Conservation (phyloP, 2,113 vertebrate species). For the Damaliscus lunatus region DNA sequence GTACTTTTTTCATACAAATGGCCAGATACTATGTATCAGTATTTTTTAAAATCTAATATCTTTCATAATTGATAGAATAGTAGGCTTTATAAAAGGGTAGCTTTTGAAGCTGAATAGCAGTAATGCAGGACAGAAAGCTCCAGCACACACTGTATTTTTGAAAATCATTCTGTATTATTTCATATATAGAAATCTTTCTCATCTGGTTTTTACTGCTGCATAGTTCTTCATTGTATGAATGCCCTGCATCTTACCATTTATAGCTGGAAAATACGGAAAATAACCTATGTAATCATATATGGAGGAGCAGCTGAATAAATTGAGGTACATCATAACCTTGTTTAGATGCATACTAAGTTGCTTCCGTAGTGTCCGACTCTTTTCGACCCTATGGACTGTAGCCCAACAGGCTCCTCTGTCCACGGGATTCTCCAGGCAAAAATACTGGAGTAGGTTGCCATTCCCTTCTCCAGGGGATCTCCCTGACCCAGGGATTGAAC, state of each 20-base stretch:
- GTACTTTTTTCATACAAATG: neutral
- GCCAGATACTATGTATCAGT: neutral
- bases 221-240: neutral
- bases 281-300: neutral
- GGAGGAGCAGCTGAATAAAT: neutral
- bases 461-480: no score
- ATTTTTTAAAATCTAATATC: neutral
- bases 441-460: no score
- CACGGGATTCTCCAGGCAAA: no score
- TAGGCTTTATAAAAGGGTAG: neutral
- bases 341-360: neutral
- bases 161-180: neutral
- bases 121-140: neutral
- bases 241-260: neutral
- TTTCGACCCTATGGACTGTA: neutral
- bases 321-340: neutral
- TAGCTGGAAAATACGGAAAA: neutral
- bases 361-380: fast-evolving
- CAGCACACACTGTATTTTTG: neutral
- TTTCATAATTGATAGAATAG: neutral
- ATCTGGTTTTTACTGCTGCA: neutral
- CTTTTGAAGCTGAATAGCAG: neutral
- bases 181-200: neutral
- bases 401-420: neutral
- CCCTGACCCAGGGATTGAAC: no score